A percentile compares a stretch with the other conserved stretches of the same genome.
phyloP scores from a whole-genome alignment of 2,113 vertebrate species.

The Gymnorhina tibicen region DNA sequence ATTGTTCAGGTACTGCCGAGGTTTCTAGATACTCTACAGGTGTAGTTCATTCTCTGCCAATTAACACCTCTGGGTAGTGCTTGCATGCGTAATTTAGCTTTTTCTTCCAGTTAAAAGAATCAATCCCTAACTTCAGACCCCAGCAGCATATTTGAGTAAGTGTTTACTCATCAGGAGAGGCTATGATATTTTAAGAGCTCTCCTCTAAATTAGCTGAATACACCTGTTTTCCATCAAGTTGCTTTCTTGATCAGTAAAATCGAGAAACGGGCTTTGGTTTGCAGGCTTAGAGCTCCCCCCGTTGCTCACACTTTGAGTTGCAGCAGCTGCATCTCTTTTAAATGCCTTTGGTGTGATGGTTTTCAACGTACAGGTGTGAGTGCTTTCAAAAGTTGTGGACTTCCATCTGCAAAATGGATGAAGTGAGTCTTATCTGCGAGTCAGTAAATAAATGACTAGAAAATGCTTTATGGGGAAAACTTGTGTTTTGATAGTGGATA shows the following conservation, averaged over 20 bases:
- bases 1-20: not conserved
- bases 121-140: not conserved
- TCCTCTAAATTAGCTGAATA: not conserved
- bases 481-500: not conserved
- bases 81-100: not conserved
- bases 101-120: not conserved
- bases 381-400: not conserved
- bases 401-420: fast-evolving
- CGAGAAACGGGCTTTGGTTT: not conserved
- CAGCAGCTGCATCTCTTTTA: not conserved
- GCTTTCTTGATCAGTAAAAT: not conserved
- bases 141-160: fast-evolving
- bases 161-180: not conserved
- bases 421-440: not conserved
- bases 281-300: not conserved
- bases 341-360: not conserved
- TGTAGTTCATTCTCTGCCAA: not conserved
- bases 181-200: not conserved
- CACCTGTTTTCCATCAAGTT: not conserved
- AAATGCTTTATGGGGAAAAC: not conserved
- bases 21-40: not conserved
- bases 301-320: not conserved
- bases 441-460: not conserved
- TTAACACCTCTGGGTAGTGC: not conserved
- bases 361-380: fast-evolving